phyloP scores from a whole-genome alignment of 2,113 vertebrate genomes.

The Antechinus flavipes region DNA sequence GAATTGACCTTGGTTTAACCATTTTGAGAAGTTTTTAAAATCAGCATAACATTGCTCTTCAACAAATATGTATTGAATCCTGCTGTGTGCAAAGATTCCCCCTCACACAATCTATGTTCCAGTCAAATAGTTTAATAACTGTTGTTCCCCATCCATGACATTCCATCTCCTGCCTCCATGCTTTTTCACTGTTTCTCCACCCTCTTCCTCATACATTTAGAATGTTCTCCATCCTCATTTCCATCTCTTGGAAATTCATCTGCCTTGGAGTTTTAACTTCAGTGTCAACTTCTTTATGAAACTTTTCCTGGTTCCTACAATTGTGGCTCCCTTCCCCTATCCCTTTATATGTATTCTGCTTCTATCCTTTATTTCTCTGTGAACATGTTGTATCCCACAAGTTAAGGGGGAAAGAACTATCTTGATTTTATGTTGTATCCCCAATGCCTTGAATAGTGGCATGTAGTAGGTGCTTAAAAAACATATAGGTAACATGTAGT shows the following conservation, averaged over 20 bases:
- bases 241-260: background rate
- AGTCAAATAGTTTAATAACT: background rate
- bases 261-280: background rate
- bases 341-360: background rate
- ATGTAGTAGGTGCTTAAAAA: background rate
- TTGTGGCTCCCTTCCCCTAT: background rate
- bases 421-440: background rate
- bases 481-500: background rate
- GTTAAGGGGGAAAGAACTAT: background rate
- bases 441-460: background rate
- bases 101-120: background rate
- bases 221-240: background rate
- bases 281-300: background rate
- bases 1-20: slow-evolving; percentile 17
- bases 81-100: background rate
- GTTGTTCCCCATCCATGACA: background rate
- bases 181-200: background rate
- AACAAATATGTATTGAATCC: background rate
- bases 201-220: background rate
- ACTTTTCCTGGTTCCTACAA: background rate
- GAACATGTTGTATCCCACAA: background rate
- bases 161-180: background rate
- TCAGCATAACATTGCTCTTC: slow-evolving; percentile 28
- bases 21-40: slow-evolving; percentile 16
- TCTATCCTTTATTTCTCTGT: background rate